Conservation (phyloP, 2,888 invertebrate species). For the Leptopterna dolabrata region DNA sequence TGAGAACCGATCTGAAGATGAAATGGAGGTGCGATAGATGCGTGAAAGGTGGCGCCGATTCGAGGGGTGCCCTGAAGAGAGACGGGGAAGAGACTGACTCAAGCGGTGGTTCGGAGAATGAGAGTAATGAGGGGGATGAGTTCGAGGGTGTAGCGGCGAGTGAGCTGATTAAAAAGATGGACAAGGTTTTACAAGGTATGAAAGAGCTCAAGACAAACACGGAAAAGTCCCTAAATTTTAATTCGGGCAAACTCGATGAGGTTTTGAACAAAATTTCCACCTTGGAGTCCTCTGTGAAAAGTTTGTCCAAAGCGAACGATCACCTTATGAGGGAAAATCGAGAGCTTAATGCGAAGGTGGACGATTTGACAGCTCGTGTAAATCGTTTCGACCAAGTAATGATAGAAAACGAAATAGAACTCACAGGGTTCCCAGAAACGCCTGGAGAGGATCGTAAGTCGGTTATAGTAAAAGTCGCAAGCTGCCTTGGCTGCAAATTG, state of each 20-base stretch:
- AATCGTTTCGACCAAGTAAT: background rate
- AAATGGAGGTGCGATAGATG: background rate
- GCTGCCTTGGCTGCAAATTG: background rate
- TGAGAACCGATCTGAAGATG: background rate
- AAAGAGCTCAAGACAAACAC: background rate
- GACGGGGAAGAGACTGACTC: background rate
- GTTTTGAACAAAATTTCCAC: background rate
- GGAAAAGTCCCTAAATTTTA: background rate
- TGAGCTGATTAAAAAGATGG: background rate
- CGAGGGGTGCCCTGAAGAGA: background rate
- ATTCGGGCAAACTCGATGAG: conserved; percentile 16
- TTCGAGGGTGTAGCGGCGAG: background rate
- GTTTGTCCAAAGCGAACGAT: background rate
- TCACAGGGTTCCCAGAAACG: background rate
- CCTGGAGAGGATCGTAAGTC: background rate
- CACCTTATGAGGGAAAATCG: conserved; percentile 15
- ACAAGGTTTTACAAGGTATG: background rate
- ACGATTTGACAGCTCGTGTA: background rate
- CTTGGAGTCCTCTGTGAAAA: background rate
- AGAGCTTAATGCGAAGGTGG: conserved; percentile 17
- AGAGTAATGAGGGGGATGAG: background rate
- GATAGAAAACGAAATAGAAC: background rate
- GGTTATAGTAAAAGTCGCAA: background rate
- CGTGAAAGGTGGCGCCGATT: background rate
- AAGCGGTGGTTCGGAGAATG: background rate